Base-by-base conservation (phyloP, 30 jellyfish, hydroid and myxozoan species). In the Pelagia noctiluca region DNA sequence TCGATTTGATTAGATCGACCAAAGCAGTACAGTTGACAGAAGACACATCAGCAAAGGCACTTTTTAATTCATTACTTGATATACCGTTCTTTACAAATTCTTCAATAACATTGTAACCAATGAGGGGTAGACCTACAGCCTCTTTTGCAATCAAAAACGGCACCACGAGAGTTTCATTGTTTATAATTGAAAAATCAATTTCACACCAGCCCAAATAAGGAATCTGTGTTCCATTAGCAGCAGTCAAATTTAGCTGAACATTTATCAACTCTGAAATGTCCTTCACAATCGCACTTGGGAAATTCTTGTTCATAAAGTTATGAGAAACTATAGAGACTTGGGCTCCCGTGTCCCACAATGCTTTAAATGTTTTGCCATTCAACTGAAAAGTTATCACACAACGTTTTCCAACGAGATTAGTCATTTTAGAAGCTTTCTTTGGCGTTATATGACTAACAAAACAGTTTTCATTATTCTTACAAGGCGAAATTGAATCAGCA, bases 311-410 rank as follows among this genome's bases (percentile, higher is more conserved):
- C 37, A 76, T 34, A 71, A 71, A 76, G 53, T 11, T 38, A 65
- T 76, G 75, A 19, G 67, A 57, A 31, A 52, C 78, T 13, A 76
- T 53, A 25, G 78, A 53, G 42, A 76, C 86, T 47, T 74, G 86
- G 7, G 86, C 86, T 29, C 86, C 76, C 18, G 86, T 74, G 50
- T 74, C 76, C 52, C 52, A 76, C 35, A 76, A 52, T 10, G 88
- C 88, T 10, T 57, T 46, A 34, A 67, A 29, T 34, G 31, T 28
- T 48, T 2, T 57, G 26, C 63, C 78, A 53, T 61, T 61, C 16
- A 76, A 19, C 28, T 31, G 22, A 32, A 78, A 76, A n/a, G 63
- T 26, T 10, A 76, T 36, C 22, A 25, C 63, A 66, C 76, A 50
- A 23, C 47, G 36, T 34, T 52, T 21, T 34, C 88, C 78, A 2